A percentile compares a stretch with the other conserved stretches of the same genome.
These are phyloP conservation scores for Ormyrus labotus DNA, from an alignment of 2,888 invertebrate species.

Conservation along the genomic window DNA sequence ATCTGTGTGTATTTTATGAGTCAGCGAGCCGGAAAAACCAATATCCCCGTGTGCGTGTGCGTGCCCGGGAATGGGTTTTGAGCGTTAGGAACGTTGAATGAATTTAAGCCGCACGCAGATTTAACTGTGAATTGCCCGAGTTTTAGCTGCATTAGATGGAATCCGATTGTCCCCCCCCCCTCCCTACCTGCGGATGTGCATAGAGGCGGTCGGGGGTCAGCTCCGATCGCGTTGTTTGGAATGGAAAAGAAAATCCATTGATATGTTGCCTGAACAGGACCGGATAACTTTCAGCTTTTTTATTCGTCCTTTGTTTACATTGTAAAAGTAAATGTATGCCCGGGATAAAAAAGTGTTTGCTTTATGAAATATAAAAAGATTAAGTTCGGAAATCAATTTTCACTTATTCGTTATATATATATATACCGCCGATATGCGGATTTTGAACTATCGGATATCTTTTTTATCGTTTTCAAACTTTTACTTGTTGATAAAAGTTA, in stretches of 20 bases:
- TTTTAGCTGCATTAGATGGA: constrained; percentile 53
- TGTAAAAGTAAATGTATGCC: not conserved
- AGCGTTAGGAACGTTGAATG: constrained; percentile 46
- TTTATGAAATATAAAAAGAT: too few relatives aligned
- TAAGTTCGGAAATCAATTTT: too few relatives aligned
- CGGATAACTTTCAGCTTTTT: not conserved
- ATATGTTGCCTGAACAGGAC: not conserved
- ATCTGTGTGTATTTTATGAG: constrained; percentile 57
- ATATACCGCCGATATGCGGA: too few relatives aligned
- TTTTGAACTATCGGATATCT: too few relatives aligned
- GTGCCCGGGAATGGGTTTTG: constrained; percentile 4
- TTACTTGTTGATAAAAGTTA: too few relatives aligned
- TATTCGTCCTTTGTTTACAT: not conserved
- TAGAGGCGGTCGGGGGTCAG: not conserved
- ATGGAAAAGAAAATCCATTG: constrained; percentile 10
- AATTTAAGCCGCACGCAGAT: constrained; percentile 48
- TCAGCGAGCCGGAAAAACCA: constrained; percentile 54
- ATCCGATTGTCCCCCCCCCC: constrained; percentile 31
- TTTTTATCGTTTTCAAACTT: too few relatives aligned
- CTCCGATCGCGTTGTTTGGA: constrained; percentile 37
- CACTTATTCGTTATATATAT: too few relatives aligned
- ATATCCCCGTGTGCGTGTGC: constrained; percentile 42
- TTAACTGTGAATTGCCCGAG: constrained; percentile 44
- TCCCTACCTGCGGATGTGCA: not conserved
- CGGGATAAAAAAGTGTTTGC: too few relatives aligned